These are phyloP conservation scores for Pentalonia nigronervosa DNA, from an alignment of 1,140 invertebrate species.

Conservation along the genomic window DNA sequence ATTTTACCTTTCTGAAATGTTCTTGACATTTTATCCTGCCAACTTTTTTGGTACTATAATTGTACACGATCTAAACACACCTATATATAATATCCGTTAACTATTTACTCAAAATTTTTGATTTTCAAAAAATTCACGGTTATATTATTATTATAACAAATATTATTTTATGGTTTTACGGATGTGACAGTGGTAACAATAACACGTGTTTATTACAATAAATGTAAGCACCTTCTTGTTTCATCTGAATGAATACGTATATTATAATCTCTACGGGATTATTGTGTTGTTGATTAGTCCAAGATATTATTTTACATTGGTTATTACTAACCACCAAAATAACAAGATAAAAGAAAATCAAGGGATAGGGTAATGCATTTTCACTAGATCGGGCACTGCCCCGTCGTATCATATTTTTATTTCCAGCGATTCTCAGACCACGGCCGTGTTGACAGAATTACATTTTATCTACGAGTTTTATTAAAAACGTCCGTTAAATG, in stretches of 20 bases:
- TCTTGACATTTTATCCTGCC: constrained; percentile 38
- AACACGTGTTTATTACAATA: no score
- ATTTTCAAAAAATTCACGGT: not conserved
- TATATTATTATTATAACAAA: no score
- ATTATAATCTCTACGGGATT: no score
- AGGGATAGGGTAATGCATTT: no score
- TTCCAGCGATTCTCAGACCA: not conserved
- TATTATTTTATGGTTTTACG: not conserved
- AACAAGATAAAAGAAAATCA: not conserved
- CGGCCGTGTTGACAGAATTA: not conserved
- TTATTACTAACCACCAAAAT: not conserved
- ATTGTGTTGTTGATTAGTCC: no score
- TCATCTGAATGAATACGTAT: not conserved
- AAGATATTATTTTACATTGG: not conserved
- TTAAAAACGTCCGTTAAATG: not conserved
- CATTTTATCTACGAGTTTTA: not conserved
- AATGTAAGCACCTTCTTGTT: not conserved
- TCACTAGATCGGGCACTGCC: no score
- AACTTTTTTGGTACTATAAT: not conserved
- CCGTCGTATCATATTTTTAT: not conserved
- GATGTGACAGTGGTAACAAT: not conserved
- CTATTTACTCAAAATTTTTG: not conserved
- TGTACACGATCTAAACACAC: not conserved
- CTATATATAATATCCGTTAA: not conserved
- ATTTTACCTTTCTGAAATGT: constrained; percentile 49